phyloP scores from a whole-genome alignment of 2,888 invertebrate species.

The Chymomyza amoena region DNA sequence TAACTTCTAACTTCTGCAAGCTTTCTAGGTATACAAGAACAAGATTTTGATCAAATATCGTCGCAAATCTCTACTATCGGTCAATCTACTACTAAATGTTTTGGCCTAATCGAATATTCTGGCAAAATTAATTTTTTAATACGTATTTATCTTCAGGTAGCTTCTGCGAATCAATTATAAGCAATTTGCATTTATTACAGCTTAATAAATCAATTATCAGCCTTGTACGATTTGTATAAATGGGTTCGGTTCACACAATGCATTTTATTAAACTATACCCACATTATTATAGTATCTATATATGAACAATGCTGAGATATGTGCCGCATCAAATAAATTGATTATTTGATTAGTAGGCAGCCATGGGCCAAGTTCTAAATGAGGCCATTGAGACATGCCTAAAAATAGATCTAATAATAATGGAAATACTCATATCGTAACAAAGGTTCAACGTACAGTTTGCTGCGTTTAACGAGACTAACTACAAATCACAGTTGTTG shows the following conservation, averaged over 20 bases:
- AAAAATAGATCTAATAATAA: constrained; percentile 31
- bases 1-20: too few relatives aligned
- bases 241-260: neutral
- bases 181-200: constrained; percentile 59
- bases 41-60: too few relatives aligned
- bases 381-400: constrained; percentile 20
- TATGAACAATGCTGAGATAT: constrained; percentile 6
- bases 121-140: neutral
- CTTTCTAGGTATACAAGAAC: too few relatives aligned
- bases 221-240: constrained; percentile 2
- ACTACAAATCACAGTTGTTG: constrained; percentile 27
- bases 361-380: neutral
- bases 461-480: neutral
- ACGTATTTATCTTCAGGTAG: constrained; percentile 2
- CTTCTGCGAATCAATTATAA: constrained; percentile 54
- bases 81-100: too few relatives aligned
- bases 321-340: constrained; percentile 53
- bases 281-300: neutral
- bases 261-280: neutral
- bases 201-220: constrained; percentile 60
- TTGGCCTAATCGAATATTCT: neutral
- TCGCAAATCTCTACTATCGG: too few relatives aligned
- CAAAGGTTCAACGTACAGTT: neutral
- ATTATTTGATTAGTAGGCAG: constrained; percentile 55
- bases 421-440: neutral